Evolutionary conservation across 2,888 invertebrate genomes (phyloP), one percentile per base, ranked within the genome.

Genomic region (Heliconius cydno): DNA sequence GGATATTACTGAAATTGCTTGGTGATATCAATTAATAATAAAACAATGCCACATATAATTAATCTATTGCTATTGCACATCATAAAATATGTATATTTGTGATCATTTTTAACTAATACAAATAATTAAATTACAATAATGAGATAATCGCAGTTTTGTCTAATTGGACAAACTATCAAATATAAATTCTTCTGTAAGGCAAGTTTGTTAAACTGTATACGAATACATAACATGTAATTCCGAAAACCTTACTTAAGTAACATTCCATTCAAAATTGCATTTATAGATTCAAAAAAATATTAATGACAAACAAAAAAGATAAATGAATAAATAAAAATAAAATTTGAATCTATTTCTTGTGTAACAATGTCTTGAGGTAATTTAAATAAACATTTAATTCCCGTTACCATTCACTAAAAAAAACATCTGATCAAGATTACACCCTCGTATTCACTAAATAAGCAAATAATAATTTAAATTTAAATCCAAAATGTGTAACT

Each of bases 281-380:
- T 78, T 76, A 79, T 76, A 80, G 79, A 81, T 76, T 78, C 76
- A 77, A 77, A 83, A 77, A 83, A 75, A 78, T 76, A 74, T 77
- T 76, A 80, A 80, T 77, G 38, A 80, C 77, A 65, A 82, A 83
- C 78, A 34, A 9, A 34, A 78, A 71, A 28, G 76, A 80, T 78
- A 75, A 78, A 81, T 73, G 75, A 85, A 82, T 73, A 84, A 79
- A 80, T 78, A 82, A 82, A 82, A 81, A 73, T 82, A 82, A 83
- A 84, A 82, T 81, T 76, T 78, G 70, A 72, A 75, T 83, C 80
- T 84, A 82, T 83, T 82, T 82, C 85, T 84, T 85, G 84, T 83
- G 82, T 85, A 84, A 86, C 85, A 87, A 87, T 85, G 83, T 83
- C 84, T 83, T 83, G 86, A 87, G 86, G 86, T 87, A 86, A 83